Evolutionary conservation across 2,797 vertebrate species (phyloP).

Genomic region (Pantherophis vulpinus): DNA sequence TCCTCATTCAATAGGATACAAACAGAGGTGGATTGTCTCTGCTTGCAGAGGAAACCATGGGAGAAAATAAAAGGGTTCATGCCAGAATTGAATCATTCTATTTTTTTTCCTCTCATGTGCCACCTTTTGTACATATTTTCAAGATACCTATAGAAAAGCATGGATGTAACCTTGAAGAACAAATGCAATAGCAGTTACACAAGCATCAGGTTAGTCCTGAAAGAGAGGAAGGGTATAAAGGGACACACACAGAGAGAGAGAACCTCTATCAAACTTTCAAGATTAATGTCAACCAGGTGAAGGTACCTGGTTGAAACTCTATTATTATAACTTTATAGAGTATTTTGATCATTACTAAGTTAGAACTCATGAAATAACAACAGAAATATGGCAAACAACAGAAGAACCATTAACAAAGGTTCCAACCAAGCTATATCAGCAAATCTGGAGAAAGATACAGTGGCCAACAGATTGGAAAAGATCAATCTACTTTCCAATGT

Average conservation of each 20-base stretch:
- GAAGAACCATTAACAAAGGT: neutral
- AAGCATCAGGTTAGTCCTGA: neutral
- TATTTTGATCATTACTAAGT: neutral
- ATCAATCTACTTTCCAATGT: neutral
- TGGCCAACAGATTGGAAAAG: neutral
- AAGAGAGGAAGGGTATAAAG: neutral
- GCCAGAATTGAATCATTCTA: neutral
- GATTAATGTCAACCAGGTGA: neutral
- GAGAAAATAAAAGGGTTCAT: neutral
- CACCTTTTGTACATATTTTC: neutral
- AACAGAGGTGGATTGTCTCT: neutral
- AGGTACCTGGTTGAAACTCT: neutral
- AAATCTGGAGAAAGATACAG: neutral
- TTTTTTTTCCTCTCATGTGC: neutral
- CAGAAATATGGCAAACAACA: neutral
- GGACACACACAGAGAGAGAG: neutral
- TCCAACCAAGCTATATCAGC: neutral
- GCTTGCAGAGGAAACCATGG: neutral
- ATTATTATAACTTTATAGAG: neutral
- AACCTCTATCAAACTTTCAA: neutral
- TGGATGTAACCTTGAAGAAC: neutral
- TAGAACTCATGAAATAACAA: neutral
- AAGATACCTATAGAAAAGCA: neutral
- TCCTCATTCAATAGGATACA: neutral
- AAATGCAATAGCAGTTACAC: neutral